Evolutionary conservation across 2,797 vertebrate species (phyloP), one percentile per base, ranked within the genome.

Genomic region (Acrossocheilus wenchowensis): DNA sequence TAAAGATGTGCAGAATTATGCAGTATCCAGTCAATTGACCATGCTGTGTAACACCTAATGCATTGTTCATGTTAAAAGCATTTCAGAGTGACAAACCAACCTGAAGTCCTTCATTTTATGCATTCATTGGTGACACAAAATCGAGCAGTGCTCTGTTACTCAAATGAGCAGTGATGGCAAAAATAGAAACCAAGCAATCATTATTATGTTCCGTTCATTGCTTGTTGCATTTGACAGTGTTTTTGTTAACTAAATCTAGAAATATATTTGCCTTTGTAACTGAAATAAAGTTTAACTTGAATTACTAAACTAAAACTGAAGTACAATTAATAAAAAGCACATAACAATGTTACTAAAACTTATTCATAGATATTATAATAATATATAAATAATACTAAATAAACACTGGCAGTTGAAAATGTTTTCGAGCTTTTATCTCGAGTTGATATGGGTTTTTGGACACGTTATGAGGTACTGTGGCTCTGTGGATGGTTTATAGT

Each of bases 401-500:
- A 6, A 36, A 41, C 41, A 26, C 23, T 43, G 23, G 23, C 69
- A 15, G 69, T 6, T 72, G 2, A 26, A 71, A 14, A 45, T 45
- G n/a, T 15, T 73, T 73, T 19, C 1, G 48, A 4, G 12, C 43
- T 73, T 50, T 34, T 7, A 77, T 54, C 50, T 36, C 5, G 2
- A 26, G 21, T 14, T 73, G 45, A 52, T 0, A 15, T 68, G 66
- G 60, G 36, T 3, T 43, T 66, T 64, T 64, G 9, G 39, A 43
- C n/a, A 45, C 9, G 2, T 80, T 60, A 23, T 64, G 19, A 66
- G 72, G 41, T 26, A 11, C 45, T 34, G 8, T 48, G 34, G 39
- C 34, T 43, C 54, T 62, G 34, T 84, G 23, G 34, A 78, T 84
- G 82, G 60, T 77, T 69, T 62, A 74, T 74, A 12, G 54, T 83